Base-by-base conservation (phyloP, 2,888 invertebrate species). In the Seira ritae region DNA sequence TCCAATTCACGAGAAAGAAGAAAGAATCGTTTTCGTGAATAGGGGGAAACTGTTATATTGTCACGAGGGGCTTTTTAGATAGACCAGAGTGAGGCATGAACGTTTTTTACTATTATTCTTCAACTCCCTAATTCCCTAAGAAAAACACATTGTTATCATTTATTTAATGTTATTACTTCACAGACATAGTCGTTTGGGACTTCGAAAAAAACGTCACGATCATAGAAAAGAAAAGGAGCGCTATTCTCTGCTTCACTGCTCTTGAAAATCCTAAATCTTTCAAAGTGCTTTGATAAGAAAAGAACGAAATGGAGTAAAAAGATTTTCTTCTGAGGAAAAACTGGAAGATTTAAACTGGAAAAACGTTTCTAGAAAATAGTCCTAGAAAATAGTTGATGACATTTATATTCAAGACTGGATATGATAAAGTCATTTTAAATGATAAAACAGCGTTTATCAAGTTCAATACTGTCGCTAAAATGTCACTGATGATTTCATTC, bases 241-340 rank as follows among this genome's bases (percentile, higher is more conserved):
- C 55, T 80, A 80, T 80, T 80, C 80, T 80, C 23, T 65, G 80
- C 68, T 74, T 68, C 80, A 80, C 74, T 80, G 74, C 80, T 74
- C 80, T 80, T 80, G 74, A 80, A 80, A 74, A 80, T 74, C 75
- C 66, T 80, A 70, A 73, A 73, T 37, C 80, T 80, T 80, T 73
- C 42, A 71, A n/a, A n/a, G n/a, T n/a, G n/a, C n/a, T n/a, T n/a
- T n/a, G 66, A 65, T 17, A 42, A 73, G 60, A 22, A 8, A 24
- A 77, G 20, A 19, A 55, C 60, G 70, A 60, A 70, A 78, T 17
- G 24, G 72, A 79, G 67, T 79, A 72, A 80, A 65, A 74, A 69
- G 69, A 75, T 80, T 74, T 74, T 65, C 20, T 80, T 70, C 65
- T 74, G 74, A 80, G 80, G 72, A 50, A 75, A n/a, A n/a, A n/a